These are phyloP conservation scores for Phalacrocorax aristotelis DNA, from an alignment of 2,113 vertebrate genomes.

Conservation along the genomic window DNA sequence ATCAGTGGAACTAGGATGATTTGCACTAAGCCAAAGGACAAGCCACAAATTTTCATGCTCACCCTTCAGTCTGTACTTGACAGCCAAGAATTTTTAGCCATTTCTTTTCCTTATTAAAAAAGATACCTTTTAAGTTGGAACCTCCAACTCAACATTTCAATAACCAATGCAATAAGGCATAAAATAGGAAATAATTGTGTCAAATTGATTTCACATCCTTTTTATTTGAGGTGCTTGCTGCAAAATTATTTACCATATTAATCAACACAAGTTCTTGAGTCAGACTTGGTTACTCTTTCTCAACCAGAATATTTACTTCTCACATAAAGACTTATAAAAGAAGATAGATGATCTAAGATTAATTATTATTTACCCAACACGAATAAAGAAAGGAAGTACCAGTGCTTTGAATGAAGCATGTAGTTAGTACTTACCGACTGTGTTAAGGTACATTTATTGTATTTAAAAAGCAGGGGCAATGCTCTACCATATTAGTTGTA, in stretches of 20 bases:
- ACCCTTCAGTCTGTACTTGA: neutral
- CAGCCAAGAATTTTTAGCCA: neutral
- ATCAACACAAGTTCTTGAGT: neutral
- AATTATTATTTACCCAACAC: neutral
- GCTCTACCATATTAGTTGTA: neutral
- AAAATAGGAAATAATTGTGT: neutral
- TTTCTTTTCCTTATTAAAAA: neutral
- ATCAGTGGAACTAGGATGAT: neutral
- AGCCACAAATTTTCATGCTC: neutral
- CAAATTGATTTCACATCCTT: neutral
- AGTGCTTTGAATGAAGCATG: neutral
- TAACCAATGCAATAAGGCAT: neutral
- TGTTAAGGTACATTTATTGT: neutral
- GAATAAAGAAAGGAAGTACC: neutral
- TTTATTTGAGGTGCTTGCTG: neutral
- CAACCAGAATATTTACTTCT: neutral
- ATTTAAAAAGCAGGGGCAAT: neutral
- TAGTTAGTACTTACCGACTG: neutral
- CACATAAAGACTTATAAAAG: neutral
- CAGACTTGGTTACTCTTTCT: neutral
- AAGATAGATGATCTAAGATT: neutral
- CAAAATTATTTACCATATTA: neutral
- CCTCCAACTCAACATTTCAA: neutral
- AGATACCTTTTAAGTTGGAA: neutral
- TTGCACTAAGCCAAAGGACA: neutral